A percentile compares a stretch with the other conserved stretches of the same genome.
phyloP scores from a whole-genome alignment of 2,113 vertebrate species.

The Ceyx cyanopectus region DNA sequence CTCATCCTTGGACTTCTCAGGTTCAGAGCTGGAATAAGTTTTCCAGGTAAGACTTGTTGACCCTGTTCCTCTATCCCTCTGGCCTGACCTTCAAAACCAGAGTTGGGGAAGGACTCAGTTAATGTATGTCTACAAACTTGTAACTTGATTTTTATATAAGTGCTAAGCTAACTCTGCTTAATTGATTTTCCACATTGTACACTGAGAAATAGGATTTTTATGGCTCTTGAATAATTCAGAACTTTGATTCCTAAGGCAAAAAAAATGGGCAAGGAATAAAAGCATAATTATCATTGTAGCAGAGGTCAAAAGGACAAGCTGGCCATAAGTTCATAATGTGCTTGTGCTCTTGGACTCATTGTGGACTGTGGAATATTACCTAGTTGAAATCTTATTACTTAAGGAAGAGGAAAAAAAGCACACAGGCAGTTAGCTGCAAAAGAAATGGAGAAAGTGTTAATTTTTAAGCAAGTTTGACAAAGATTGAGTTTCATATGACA shows the following conservation, averaged over 20 bases:
- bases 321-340: constrained; percentile 64
- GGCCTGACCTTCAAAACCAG: constrained; percentile 38
- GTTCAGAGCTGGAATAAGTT: not conserved
- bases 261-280: constrained; percentile 72
- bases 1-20: not conserved
- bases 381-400: constrained; percentile 77
- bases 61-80: not conserved
- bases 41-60: not conserved
- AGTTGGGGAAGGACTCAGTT: constrained; percentile 54
- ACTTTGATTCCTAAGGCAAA: constrained; percentile 74
- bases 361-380: constrained; percentile 68
- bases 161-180: constrained; percentile 67
- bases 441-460: constrained; percentile 88
- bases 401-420: constrained; percentile 59
- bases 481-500: constrained; percentile 94
- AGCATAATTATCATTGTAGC: constrained; percentile 72
- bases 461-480: constrained; percentile 91
- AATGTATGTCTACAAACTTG: constrained; percentile 52
- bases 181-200: constrained; percentile 74
- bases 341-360: constrained; percentile 47
- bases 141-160: constrained; percentile 67
- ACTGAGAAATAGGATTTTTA: constrained; percentile 69
- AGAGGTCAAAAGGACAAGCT: constrained; percentile 80
- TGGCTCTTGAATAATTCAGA: constrained; percentile 78
- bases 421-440: constrained; percentile 77